A percentile compares a stretch with the other conserved stretches of the same genome.
phyloP scores from a whole-genome alignment of 53 echinoderm and acorn worm genomes.

The Glandiceps talaboti region DNA sequence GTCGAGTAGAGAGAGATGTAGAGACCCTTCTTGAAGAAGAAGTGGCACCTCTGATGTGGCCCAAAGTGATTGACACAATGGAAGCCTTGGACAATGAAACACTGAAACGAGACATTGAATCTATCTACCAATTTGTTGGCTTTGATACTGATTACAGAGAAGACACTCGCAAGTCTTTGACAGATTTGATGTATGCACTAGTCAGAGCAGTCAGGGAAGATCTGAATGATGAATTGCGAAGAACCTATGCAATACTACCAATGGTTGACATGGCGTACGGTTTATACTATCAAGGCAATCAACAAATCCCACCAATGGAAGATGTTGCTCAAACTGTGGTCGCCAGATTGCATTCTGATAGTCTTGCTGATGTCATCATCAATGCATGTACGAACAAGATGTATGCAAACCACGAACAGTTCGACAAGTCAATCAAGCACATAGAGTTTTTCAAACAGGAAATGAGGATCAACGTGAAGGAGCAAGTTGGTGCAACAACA shows the following conservation, averaged over 20 bases:
- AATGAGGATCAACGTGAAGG: background rate
- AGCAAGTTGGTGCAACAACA: background rate
- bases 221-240: background rate
- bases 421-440: background rate
- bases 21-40: background rate
- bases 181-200: background rate
- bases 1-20: background rate
- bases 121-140: background rate
- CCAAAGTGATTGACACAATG: background rate
- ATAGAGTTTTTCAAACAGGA: background rate
- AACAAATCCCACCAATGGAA: background rate
- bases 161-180: background rate
- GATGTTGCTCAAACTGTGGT: background rate
- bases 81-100: background rate
- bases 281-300: background rate
- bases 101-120: background rate
- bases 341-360: background rate
- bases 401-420: background rate
- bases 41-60: slow-evolving; percentile 1
- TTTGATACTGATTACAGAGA: background rate
- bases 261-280: background rate
- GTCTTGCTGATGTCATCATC: background rate
- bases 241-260: background rate
- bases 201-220: background rate
- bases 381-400: background rate